Conservation (phyloP, 1,140 invertebrate genomes). For the Nixonia krombeini region DNA sequence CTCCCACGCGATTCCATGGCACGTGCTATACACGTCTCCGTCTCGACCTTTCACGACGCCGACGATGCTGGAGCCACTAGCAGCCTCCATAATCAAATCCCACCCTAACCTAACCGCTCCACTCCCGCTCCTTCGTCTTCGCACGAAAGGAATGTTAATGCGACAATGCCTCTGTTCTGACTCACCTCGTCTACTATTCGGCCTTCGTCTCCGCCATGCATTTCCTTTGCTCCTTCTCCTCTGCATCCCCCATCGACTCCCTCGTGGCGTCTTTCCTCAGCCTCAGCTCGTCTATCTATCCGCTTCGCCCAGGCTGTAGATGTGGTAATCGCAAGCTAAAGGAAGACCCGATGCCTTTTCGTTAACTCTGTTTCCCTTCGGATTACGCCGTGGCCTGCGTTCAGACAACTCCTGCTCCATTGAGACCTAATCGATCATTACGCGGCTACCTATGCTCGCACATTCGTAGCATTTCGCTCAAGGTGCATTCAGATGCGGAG, state of each 20-base stretch:
- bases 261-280: slow-evolving; percentile 5
- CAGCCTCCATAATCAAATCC: slow-evolving; percentile 70
- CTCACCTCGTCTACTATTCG: slow-evolving; percentile 46
- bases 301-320: not conserved
- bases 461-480: not conserved
- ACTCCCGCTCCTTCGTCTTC: slow-evolving; percentile 59
- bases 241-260: slow-evolving; percentile 2
- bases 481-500: not conserved
- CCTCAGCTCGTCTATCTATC: slow-evolving; percentile 2
- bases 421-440: not conserved
- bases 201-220: slow-evolving; percentile 38
- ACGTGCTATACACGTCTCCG: slow-evolving; percentile 41
- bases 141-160: slow-evolving; percentile 72
- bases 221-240: slow-evolving; percentile 16
- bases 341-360: slow-evolving; percentile 34
- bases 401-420: too few relatives aligned
- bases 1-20: slow-evolving; percentile 12
- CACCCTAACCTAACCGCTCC: slow-evolving; percentile 56
- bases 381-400: not conserved
- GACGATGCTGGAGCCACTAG: slow-evolving; percentile 40
- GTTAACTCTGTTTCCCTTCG: slow-evolving; percentile 33
- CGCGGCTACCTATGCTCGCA: not conserved
- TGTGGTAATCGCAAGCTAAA: too few relatives aligned
- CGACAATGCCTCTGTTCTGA: slow-evolving; percentile 61
- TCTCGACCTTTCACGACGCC: slow-evolving; percentile 21